Conservation (phyloP, 2,888 invertebrate species). For the Drymonia ruficornis region DNA sequence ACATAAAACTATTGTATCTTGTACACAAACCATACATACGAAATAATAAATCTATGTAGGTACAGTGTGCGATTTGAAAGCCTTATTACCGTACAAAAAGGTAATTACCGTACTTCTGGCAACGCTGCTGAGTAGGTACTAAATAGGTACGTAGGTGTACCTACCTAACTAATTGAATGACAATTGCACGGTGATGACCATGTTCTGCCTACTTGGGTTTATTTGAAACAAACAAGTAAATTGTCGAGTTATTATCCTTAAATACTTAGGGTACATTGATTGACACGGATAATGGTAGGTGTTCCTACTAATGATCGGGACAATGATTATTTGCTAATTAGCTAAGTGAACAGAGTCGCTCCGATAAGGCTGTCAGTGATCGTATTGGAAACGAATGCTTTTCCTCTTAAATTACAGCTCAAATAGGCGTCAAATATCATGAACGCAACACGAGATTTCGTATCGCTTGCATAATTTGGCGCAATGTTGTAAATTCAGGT, state of each 20-base stretch:
- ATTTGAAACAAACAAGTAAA: too few species aligned
- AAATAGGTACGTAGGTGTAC: neutral
- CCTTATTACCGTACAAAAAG: too few species aligned
- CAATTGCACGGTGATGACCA: neutral
- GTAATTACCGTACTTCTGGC: too few species aligned
- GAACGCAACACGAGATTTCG: neutral
- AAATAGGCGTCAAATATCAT: neutral
- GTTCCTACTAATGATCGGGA: too few species aligned
- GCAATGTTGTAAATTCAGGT: slow-evolving; percentile 14
- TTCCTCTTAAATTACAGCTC: slow-evolving; percentile 1
- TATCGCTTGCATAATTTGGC: slow-evolving; percentile 10
- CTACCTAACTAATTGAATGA: neutral
- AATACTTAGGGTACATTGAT: too few species aligned
- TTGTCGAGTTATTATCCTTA: too few species aligned
- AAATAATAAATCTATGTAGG: too few species aligned
- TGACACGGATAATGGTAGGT: too few species aligned
- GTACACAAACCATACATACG: too few species aligned
- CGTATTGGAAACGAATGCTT: neutral
- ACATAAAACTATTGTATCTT: too few species aligned
- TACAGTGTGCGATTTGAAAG: too few species aligned
- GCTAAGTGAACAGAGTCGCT: neutral
- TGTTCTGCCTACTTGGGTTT: too few species aligned
- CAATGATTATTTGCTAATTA: neutral
- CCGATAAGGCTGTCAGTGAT: neutral
- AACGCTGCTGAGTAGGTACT: neutral